A percentile compares a stretch with the other conserved stretches of the same genome.
Conservation (phyloP, 2,888 invertebrate species). For the Drosophila ustulata region DNA sequence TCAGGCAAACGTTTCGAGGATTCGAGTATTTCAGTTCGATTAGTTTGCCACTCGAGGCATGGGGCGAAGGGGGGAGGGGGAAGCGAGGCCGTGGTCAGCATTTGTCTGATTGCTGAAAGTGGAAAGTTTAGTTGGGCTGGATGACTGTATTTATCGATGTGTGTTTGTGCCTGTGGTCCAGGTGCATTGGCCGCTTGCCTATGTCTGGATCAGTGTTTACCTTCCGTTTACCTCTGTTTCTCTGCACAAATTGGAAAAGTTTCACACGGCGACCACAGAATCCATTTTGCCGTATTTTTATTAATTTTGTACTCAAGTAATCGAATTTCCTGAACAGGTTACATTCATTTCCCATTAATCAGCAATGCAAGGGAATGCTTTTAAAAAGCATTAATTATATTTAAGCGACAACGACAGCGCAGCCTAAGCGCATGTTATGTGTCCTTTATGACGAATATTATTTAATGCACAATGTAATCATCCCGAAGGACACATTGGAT, state of each 20-base stretch:
- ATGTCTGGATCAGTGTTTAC: slow-evolving; percentile 25
- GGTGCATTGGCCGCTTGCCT: slow-evolving; percentile 45
- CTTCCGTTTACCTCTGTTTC: slow-evolving; percentile 33
- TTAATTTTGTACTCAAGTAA: slow-evolving; percentile 56
- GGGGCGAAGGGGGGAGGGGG: not conserved
- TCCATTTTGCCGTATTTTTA: slow-evolving; percentile 46
- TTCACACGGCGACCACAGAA: slow-evolving; percentile 48
- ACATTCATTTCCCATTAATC: slow-evolving; percentile 55
- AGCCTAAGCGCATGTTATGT: slow-evolving; percentile 6
- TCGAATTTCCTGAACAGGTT: slow-evolving; percentile 38
- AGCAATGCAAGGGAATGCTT: slow-evolving; percentile 21
- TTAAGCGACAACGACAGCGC: slow-evolving; percentile 6
- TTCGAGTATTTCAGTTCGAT: slow-evolving; percentile 65
- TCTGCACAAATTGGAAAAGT: slow-evolving; percentile 73
- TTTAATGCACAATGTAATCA: slow-evolving; percentile 58
- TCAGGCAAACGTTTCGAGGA: slow-evolving; percentile 66
- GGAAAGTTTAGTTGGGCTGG: slow-evolving; percentile 29
- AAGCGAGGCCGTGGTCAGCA: slow-evolving; percentile 43
- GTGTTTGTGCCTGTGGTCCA: slow-evolving; percentile 25
- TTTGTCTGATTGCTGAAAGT: slow-evolving; percentile 41
- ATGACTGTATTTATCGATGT: slow-evolving; percentile 4
- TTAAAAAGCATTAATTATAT: slow-evolving; percentile 52
- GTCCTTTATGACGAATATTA: slow-evolving; percentile 16
- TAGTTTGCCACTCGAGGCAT: slow-evolving; percentile 63
- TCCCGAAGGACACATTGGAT: slow-evolving; percentile 66